Conservation (phyloP, 2,797 vertebrate genomes). For the Macropus fuliginosus region DNA sequence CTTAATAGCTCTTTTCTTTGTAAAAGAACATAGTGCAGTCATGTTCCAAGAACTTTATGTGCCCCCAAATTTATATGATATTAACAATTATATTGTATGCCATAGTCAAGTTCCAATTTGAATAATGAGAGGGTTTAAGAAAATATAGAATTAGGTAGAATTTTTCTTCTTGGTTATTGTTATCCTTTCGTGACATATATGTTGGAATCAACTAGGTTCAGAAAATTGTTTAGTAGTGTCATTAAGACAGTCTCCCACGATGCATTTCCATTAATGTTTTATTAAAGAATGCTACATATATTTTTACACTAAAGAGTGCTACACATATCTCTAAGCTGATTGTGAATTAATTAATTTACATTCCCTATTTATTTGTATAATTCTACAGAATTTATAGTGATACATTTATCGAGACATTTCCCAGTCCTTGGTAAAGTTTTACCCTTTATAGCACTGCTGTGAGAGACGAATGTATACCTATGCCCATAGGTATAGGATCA, state of each 20-base stretch:
- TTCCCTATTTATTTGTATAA: not conserved
- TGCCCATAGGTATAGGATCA: not conserved
- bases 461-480: not conserved
- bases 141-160: not conserved
- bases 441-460: not conserved
- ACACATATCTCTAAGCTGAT: not conserved
- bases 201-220: not conserved
- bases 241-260: not conserved
- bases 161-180: not conserved
- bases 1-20: not conserved
- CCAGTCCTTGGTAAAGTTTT: not conserved
- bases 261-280: not conserved
- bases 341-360: not conserved
- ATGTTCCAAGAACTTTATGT: not conserved
- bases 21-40: not conserved
- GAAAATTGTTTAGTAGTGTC: not conserved
- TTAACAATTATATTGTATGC: not conserved
- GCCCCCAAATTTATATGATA: not conserved
- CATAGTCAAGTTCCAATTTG: not conserved
- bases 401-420: not conserved
- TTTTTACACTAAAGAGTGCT: no score
- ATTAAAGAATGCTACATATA: not conserved
- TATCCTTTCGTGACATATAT: not conserved
- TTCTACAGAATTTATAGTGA: not conserved
- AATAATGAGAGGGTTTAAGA: not conserved